A percentile compares a stretch with the other conserved stretches of the same genome.
These are phyloP conservation scores for Damaliscus lunatus DNA, from an alignment of 2,113 vertebrate species.

Conservation along the genomic window DNA sequence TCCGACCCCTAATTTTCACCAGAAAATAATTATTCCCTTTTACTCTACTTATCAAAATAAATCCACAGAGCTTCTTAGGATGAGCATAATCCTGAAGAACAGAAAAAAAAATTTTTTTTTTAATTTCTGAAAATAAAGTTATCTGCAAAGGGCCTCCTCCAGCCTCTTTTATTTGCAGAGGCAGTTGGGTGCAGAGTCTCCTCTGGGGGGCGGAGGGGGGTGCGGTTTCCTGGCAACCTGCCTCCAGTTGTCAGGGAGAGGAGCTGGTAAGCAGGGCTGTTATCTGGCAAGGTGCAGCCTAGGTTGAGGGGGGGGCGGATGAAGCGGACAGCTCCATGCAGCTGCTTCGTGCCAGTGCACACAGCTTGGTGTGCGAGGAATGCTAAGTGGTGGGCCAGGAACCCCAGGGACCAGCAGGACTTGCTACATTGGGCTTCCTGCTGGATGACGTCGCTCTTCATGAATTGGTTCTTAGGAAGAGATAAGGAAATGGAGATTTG, in stretches of 20 bases:
- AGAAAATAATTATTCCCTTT: slow-evolving; percentile 1
- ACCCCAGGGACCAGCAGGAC: neutral
- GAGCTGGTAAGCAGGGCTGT: neutral
- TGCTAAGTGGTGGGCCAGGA: neutral
- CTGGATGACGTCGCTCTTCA: neutral
- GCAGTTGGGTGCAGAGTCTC: neutral
- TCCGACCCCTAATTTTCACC: neutral
- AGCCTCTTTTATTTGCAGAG: neutral
- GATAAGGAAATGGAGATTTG: neutral
- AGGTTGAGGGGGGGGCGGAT: fast-evolving
- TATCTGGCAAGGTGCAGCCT: neutral
- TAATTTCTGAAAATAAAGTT: neutral
- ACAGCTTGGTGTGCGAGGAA: neutral
- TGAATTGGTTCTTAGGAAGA: neutral
- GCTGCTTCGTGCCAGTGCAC: neutral
- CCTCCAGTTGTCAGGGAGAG: neutral
- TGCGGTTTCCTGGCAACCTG: neutral
- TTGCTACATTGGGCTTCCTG: neutral
- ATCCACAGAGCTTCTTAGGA: neutral
- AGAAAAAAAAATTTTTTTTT: neutral
- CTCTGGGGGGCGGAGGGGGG: neutral
- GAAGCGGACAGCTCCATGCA: neutral
- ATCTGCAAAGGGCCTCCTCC: neutral
- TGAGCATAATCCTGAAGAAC: neutral
- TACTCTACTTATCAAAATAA: slow-evolving; percentile 7